A percentile compares a stretch with the other conserved stretches of the same genome.
Conservation (phyloP, 1,140 invertebrate species). For the Caerostris extrusa region DNA sequence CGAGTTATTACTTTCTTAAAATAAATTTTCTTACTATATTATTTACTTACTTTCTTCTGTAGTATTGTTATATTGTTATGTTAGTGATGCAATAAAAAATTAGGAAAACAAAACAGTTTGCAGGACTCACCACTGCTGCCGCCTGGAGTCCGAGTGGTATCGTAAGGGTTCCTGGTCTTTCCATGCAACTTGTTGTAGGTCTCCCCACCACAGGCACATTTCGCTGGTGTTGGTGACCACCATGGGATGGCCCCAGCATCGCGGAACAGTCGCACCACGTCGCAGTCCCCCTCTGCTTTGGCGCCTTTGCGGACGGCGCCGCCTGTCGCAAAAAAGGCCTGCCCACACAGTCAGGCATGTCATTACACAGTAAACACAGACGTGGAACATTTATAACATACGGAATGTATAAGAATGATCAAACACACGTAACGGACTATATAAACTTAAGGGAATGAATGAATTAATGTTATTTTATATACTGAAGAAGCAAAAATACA, state of each 20-base stretch:
- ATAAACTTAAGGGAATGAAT: too few species aligned
- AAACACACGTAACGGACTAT: too few species aligned
- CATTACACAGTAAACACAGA: not conserved
- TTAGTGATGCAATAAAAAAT: not conserved
- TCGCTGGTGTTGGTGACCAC: constrained; percentile 93
- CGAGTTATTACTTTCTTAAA: too few species aligned
- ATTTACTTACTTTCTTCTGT: not conserved
- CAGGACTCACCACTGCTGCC: constrained; percentile 82
- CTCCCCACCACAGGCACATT: constrained; percentile 92
- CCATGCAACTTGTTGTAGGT: constrained; percentile 93
- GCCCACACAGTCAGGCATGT: not conserved
- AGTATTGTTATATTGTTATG: not conserved
- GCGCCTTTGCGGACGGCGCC: constrained; percentile 68
- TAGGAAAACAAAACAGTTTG: not conserved
- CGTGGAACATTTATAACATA: not conserved
- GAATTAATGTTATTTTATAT: too few species aligned
- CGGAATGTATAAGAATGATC: too few species aligned
- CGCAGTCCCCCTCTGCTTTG: constrained; percentile 85
- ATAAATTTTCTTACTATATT: too few species aligned
- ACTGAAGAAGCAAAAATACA: too few species aligned
- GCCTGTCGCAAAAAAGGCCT: constrained; percentile 71
- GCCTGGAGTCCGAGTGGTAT: constrained; percentile 90
- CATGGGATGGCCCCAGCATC: constrained; percentile 89
- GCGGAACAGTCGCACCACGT: constrained; percentile 85
- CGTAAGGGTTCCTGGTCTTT: constrained; percentile 93